Evolutionary conservation across 2,888 invertebrate genomes (phyloP), one percentile per base, ranked within the genome.

Genomic region (Cremastobaeus sp.): DNA sequence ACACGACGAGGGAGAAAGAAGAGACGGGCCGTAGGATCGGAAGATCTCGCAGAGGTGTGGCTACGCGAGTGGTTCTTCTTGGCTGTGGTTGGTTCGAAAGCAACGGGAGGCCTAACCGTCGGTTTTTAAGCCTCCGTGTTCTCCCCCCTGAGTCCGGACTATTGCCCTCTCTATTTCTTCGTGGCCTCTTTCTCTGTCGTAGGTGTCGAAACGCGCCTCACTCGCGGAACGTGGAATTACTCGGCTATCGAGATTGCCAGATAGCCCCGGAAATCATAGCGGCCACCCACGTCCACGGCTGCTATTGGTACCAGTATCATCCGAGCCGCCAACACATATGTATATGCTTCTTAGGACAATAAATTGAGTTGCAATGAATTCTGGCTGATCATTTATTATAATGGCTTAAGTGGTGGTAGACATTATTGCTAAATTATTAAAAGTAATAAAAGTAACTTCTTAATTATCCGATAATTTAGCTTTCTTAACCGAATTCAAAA

Each of bases 31-130:
- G 62, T 60, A 37, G 72, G 59, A 66, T 57, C 59, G 78, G 79
- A 80, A 80, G 79, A 81, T 78, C 80, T 80, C 78, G 72, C 81
- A 84, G 86, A 85, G 86, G 86, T 85, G 86, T 86, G 86, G 86
- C 86, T 83, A 86, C 79, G 83, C 81, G 81, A 83, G 80, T 80
- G 81, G 82, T 82, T 84, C 84, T 83, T 82, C 84, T 82, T 81
- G 80, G 81, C 82, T 82, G 85, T 86, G 86, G 86, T 86, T 86
- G 86, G 86, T 81, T 86, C 83, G 81, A 81, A 81, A 78, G 78
- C 81, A 77, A 82, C 82, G 81, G 85, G 84, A 85, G 86, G 86
- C 86, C 83, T 86, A 83, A 84, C 85, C 82, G 76, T 77, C 78
- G 78, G 41, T 65, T 54, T 77, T 71, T 57, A 74, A 74, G 68